Base-by-base conservation (phyloP, 2,113 vertebrate genomes). In the Odontophorus gujanensis region DNA sequence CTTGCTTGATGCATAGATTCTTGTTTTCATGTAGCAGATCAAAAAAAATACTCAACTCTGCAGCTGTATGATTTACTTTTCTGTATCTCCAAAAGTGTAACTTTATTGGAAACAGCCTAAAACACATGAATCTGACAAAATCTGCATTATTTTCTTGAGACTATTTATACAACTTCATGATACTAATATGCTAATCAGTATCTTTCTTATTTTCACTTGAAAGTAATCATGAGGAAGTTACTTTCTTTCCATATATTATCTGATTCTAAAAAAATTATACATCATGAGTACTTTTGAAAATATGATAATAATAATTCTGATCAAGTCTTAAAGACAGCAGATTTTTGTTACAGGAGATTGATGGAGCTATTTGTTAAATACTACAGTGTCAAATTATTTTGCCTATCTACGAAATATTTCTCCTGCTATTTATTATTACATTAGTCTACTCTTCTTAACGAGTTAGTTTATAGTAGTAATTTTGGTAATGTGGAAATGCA, bases 401-500 rank as follows among this genome's bases (percentile, higher is more conserved):
- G 36, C 36, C 13, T 74, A 4, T 62, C 86, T 89, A 55, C 61
- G 88, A n/a, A 63, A 69, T n/a, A 38, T 45, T 47, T 28, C 8
- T 69, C 34, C 71, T 90, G 43, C 32, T 69, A 18, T 82, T 95
- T 89, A 85, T 30, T 16, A 32, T 57, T 57, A 61, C 30, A 36
- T 43, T 68, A 12, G 17, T 87, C 73, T 87, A 81, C 4, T 50
- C 16, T 12, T 50, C 53, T 36, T 30, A 63, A 10, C 51, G 22
- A 68, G 15, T 30, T n/a, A 38, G 20, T 77, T 94, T 82, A 92
- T 85, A 45, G 58, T 40, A 73, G 58, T 30, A 79, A 8, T 87
- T 93, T 93, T 87, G 59, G 84, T 69, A 84, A 47, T 42, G 55
- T 89, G 72, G 89, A 93, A 93, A 42, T 48, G 25, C 18, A 32